phyloP scores from a whole-genome alignment of 2,888 invertebrate species.

The Maniola hyperantus region DNA sequence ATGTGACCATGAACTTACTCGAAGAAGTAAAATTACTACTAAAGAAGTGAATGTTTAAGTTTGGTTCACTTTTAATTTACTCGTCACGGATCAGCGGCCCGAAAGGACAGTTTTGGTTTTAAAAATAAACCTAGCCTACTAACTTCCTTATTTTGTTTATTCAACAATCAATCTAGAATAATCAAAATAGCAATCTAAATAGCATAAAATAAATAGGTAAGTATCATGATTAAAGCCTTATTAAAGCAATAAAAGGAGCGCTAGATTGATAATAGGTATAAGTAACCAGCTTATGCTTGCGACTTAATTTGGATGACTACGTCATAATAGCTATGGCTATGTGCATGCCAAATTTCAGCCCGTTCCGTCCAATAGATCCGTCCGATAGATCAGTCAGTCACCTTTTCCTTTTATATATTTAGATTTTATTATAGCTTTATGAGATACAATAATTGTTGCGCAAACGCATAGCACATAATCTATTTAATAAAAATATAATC shows the following conservation, averaged over 20 bases:
- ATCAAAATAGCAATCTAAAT: not conserved
- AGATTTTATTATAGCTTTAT: no score
- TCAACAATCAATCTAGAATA: slow-evolving; percentile 1
- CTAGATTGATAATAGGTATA: not conserved
- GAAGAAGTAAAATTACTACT: slow-evolving; percentile 17
- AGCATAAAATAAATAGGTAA: not conserved
- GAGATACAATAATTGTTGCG: no score
- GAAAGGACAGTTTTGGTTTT: slow-evolving; percentile 14
- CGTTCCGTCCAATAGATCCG: no score
- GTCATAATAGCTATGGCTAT: no score
- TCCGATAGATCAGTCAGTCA: no score
- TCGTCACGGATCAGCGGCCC: slow-evolving; percentile 17
- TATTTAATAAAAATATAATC: no score
- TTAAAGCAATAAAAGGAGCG: slow-evolving; percentile 1
- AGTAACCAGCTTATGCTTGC: no score
- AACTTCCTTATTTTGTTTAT: slow-evolving; percentile 12
- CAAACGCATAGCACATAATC: no score
- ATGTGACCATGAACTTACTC: slow-evolving; percentile 14
- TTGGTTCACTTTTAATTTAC: slow-evolving; percentile 12
- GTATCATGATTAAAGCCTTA: not conserved
- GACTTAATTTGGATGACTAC: no score
- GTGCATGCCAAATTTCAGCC: no score
- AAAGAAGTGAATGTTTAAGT: slow-evolving; percentile 14
- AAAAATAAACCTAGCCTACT: slow-evolving; percentile 10
- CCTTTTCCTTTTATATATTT: no score